Conservation (phyloP, 2,113 vertebrate genomes). For the Nothoprocta perdicaria region DNA sequence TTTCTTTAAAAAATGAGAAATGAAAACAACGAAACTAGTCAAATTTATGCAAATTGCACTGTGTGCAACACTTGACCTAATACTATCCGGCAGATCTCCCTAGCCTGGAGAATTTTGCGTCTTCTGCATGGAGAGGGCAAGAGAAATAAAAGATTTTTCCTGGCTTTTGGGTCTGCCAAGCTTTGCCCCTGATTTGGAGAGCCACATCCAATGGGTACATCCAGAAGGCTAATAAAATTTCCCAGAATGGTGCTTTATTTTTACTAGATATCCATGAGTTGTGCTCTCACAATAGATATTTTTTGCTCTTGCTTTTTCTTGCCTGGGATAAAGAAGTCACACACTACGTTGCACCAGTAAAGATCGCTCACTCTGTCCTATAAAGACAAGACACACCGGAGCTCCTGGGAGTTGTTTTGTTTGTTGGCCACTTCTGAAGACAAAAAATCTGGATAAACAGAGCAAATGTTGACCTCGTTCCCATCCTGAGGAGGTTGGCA, state of each 20-base stretch:
- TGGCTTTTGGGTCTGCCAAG: background rate
- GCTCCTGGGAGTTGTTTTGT: background rate
- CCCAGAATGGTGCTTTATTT: background rate
- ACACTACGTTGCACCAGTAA: background rate
- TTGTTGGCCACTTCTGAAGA: background rate
- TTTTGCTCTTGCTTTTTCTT: accelerated
- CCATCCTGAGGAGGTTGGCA: too few species aligned
- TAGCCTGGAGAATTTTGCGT: accelerated
- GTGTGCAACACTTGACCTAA: background rate
- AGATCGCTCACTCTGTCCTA: background rate
- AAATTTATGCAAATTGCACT: background rate
- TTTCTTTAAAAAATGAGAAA: background rate
- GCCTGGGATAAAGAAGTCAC: accelerated
- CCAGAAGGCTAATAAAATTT: background rate
- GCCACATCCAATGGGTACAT: background rate
- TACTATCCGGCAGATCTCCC: background rate
- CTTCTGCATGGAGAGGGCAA: accelerated
- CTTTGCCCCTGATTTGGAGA: background rate
- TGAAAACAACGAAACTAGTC: background rate
- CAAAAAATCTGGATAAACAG: background rate
- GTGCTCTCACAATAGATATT: accelerated
- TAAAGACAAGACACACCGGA: background rate
- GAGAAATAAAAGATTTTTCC: background rate
- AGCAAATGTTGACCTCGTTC: too few species aligned
- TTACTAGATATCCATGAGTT: accelerated